Conservation (phyloP, 2,113 vertebrate genomes). For the Melanocharis versteri region DNA sequence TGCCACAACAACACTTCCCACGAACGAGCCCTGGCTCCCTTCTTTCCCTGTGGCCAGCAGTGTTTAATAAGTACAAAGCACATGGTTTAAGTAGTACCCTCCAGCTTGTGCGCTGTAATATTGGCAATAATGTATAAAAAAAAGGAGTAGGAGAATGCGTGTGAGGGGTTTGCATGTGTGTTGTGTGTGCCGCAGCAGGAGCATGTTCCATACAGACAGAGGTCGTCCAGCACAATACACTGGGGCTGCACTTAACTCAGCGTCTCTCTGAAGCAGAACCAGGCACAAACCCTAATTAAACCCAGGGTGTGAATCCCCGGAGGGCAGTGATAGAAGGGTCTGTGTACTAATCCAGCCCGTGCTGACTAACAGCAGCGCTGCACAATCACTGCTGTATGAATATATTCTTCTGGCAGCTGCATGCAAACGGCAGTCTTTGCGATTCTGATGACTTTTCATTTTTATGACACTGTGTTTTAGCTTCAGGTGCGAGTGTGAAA, state of each 20-base stretch:
- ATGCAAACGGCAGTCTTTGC: slow-evolving; percentile 1
- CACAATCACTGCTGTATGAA: slow-evolving; percentile 15
- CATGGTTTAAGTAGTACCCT: neutral
- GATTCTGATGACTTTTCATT: slow-evolving; percentile 44
- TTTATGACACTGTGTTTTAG: slow-evolving; percentile 59
- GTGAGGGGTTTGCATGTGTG: neutral
- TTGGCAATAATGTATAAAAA: slow-evolving; percentile 10
- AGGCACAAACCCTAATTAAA: slow-evolving; percentile 54
- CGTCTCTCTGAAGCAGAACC: slow-evolving; percentile 29
- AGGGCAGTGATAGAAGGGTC: slow-evolving; percentile 22
- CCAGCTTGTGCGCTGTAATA: neutral
- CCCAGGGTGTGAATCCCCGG: slow-evolving; percentile 30
- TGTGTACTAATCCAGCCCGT: slow-evolving; percentile 49
- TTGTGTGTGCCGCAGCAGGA: neutral
- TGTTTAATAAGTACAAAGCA: slow-evolving; percentile 52
- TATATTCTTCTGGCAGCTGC: slow-evolving; percentile 60
- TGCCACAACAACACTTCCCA: neutral
- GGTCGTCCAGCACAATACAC: neutral
- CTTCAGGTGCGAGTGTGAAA: slow-evolving; percentile 33
- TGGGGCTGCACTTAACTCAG: slow-evolving; percentile 3
- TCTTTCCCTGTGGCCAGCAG: slow-evolving; percentile 6
- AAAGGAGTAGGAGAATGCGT: neutral
- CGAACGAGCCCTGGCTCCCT: neutral
- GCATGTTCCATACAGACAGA: neutral
- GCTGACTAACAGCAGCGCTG: slow-evolving; percentile 52